phyloP scores from a whole-genome alignment of 37 sponge, comb jelly and placozoan genomes.

The Axinella damicornis region DNA sequence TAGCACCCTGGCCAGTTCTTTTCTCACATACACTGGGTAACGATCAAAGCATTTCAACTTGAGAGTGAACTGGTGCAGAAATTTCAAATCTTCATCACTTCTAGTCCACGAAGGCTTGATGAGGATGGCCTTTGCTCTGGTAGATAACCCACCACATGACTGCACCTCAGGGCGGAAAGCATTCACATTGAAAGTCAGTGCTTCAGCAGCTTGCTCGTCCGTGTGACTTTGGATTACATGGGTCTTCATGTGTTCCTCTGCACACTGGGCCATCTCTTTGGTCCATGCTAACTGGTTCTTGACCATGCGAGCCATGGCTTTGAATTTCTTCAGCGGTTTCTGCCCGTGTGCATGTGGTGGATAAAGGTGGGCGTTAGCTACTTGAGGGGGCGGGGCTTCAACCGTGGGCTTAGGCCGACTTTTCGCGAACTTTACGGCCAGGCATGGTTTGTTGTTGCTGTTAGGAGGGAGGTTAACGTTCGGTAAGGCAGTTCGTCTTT shows the following conservation, averaged over 20 bases:
- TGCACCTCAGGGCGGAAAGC: slow-evolving; percentile 53
- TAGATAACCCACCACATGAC: slow-evolving; percentile 39
- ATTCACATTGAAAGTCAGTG: slow-evolving; percentile 51
- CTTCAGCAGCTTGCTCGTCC: background rate
- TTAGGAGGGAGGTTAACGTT: too few relatives aligned
- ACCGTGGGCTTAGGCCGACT: too few relatives aligned
- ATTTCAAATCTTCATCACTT: slow-evolving; percentile 54
- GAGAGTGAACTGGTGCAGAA: slow-evolving; percentile 35
- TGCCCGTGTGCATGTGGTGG: too few relatives aligned
- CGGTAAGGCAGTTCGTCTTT: too few relatives aligned
- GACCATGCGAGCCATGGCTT: slow-evolving; percentile 30
- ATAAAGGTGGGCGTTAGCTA: too few relatives aligned
- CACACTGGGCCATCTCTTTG: slow-evolving; percentile 28
- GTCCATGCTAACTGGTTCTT: slow-evolving; percentile 56
- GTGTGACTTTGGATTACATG: slow-evolving; percentile 3
- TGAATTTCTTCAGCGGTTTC: slow-evolving; percentile 45
- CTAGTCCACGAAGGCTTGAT: slow-evolving; percentile 53
- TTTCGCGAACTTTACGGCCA: too few relatives aligned
- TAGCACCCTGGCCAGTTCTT: slow-evolving; percentile 68
- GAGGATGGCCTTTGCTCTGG: slow-evolving; percentile 65
- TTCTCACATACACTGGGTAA: slow-evolving; percentile 71
- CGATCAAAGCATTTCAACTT: slow-evolving; percentile 71
- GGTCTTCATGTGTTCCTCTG: slow-evolving; percentile 47
- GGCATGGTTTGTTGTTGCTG: too few relatives aligned
- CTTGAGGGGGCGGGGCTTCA: too few relatives aligned